Base-by-base conservation (phyloP, 2,888 invertebrate species). In the Apamea epomidion region DNA sequence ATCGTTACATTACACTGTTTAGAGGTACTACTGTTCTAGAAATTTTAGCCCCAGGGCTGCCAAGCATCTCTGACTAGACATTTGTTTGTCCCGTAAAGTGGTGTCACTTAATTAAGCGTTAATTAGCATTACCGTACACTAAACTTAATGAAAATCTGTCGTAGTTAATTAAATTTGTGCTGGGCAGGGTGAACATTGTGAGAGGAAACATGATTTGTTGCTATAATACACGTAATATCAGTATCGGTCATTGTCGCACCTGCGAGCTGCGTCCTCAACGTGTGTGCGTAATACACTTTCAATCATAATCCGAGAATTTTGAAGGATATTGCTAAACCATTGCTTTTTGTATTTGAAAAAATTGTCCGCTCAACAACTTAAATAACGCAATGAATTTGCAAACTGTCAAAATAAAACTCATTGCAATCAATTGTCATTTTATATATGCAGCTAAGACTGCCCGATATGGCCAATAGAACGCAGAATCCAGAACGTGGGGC, bases 1-100 rank as follows among this genome's bases (percentile, higher is more conserved):
- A 82, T 90, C 87, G 86, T 87, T 90, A 87, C 87, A 81, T 84
- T 80, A 74, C 69, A 62, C 70, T 84, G 78, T 86, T 82, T 81
- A 84, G 78, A 86, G 87, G 83, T 88, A 77, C 54, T 78, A 75
- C 69, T 32, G 77, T 81, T 80, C 71, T 69, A 48, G 32, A 71
- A 74, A 83, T 80, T 81, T 76, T 58, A 64, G 64, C 76, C 80
- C 54, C 60, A 74, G 76, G 75, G 78, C 48, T 70, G 77, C 70
- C 72, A 79, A 81, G 80, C 79, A 76, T 78, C 70, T 81, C 81
- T 75, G 65, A 78, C 42, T 72, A 78, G 78, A 73, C 70, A 88
- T 74, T 81, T 76, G 70, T 75, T 86, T 69, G 54, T 42, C 69
- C 45, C 29, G 29, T 77, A 72, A 76, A 88, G 70, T 82, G 70